These are phyloP conservation scores for Sebastes vulpes DNA, from an alignment of 2,797 vertebrate genomes.

Conservation along the genomic window DNA sequence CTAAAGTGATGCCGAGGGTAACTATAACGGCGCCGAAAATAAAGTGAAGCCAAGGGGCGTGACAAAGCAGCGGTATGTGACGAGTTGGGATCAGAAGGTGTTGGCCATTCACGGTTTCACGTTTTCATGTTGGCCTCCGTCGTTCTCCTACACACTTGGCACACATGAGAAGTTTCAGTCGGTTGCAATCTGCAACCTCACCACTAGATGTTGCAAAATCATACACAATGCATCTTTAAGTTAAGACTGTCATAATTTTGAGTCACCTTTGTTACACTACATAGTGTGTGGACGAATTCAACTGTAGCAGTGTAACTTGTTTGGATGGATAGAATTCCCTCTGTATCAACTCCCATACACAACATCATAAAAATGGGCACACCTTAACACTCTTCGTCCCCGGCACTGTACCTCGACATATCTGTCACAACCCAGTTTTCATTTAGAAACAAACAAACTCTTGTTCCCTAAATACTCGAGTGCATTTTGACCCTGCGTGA, in stretches of 20 bases:
- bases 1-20: no score
- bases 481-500: neutral
- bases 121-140: no score
- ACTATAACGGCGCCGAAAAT: no score
- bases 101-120: no score
- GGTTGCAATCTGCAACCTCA: no score
- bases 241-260: neutral
- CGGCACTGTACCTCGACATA: neutral
- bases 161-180: no score
- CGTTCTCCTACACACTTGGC: no score
- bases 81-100: no score
- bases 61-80: no score
- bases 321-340: neutral
- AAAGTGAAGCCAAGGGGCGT: no score
- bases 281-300: neutral
- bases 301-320: neutral
- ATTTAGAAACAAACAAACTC: conserved; percentile 7
- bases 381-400: neutral
- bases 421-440: conserved; percentile 7
- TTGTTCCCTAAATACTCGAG: neutral
- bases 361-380: neutral
- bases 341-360: neutral
- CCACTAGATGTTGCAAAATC: neutral
- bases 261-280: neutral
- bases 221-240: neutral